Conservation (phyloP, 2,113 vertebrate genomes). For the Megatriorchis doriae region DNA sequence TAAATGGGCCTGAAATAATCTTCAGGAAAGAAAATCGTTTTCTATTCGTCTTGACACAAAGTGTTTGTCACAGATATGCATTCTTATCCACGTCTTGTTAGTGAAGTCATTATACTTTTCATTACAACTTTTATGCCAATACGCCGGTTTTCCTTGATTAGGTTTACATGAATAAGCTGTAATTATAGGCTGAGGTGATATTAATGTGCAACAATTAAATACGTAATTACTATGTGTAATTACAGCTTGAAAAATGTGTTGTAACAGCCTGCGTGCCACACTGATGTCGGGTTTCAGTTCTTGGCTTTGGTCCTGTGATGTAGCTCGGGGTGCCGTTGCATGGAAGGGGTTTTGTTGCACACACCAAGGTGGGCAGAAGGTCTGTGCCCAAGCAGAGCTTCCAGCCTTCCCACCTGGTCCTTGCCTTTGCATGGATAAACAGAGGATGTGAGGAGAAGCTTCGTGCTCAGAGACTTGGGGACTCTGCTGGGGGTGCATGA, state of each 20-base stretch:
- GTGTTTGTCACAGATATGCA: constrained; percentile 76
- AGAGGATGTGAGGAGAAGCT: neutral
- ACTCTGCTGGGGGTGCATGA: fast-evolving
- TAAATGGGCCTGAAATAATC: constrained; percentile 92
- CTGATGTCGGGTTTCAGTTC: too few relatives aligned
- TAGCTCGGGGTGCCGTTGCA: fast-evolving
- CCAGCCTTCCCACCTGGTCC: neutral
- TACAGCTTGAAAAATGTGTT: neutral
- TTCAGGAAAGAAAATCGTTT: constrained; percentile 78
- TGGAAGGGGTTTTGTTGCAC: fast-evolving
- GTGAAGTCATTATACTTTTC: constrained; percentile 71
- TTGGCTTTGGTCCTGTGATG: fast-evolving
- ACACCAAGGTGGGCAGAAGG: neutral
- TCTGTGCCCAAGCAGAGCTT: neutral
- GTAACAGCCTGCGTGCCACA: neutral
- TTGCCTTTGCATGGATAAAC: neutral
- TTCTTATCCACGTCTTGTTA: constrained; percentile 76
- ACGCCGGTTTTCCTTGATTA: constrained; percentile 72
- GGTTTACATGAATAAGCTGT: constrained; percentile 67
- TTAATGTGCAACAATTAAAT: constrained; percentile 70
- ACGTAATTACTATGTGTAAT: constrained; percentile 67
- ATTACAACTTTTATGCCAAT: constrained; percentile 77
- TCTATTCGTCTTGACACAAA: constrained; percentile 77
- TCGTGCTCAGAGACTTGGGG: fast-evolving
- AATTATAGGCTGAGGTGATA: constrained; percentile 64